phyloP scores from a whole-genome alignment of 2,113 vertebrate genomes.

The Dipodomys ordii region DNA sequence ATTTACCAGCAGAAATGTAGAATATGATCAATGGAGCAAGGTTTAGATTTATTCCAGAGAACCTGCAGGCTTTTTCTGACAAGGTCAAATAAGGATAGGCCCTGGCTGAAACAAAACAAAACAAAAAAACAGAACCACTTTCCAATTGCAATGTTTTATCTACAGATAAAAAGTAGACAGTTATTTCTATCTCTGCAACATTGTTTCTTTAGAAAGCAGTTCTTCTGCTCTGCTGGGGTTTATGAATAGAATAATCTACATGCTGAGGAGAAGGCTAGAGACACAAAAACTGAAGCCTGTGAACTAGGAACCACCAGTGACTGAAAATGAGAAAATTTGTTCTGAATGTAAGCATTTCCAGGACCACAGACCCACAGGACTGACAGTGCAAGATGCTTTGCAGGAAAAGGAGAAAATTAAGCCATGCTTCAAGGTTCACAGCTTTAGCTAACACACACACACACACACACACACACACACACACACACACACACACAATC shows the following conservation, averaged over 20 bases:
- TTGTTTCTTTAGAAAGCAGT: conserved; percentile 5
- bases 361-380: background rate
- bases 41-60: background rate
- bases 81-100: background rate
- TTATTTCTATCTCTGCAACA: background rate
- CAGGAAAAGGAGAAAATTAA: background rate
- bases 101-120: background rate
- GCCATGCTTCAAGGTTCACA: background rate
- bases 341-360: background rate
- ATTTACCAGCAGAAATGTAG: background rate
- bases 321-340: background rate
- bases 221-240: background rate
- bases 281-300: conserved; percentile 3
- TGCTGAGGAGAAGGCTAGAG: background rate
- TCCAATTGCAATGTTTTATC: background rate
- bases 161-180: background rate
- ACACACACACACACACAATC: background rate
- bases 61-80: background rate
- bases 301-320: background rate
- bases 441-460: background rate
- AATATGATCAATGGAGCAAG: background rate
- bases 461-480: too few species aligned
- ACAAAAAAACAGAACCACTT: background rate
- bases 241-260: conserved; percentile 3
- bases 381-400: background rate